Evolutionary conservation across 1,140 invertebrate genomes (phyloP), one percentile per base, ranked within the genome.

Genomic region (Pogonus chalceus): DNA sequence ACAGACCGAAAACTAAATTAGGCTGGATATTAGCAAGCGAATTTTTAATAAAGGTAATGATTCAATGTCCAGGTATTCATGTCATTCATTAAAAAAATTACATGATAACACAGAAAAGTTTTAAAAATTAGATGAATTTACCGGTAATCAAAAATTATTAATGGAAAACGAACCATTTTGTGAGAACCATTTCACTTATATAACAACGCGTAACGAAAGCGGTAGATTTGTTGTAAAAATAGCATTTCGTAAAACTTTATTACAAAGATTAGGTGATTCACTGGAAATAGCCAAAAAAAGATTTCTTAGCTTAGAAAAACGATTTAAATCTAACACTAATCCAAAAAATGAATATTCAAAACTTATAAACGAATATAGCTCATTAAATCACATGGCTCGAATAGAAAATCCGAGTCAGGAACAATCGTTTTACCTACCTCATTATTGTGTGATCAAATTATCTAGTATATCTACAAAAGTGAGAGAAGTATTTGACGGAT

Each of bases 371-470:
- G 64, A 67, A 52, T 72, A 65, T 50, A 18, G 65, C 12, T 52
- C 62, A 1, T 54, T 66, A 4, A 63, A 62, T 4, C 67, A 72
- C 55, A 67, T 71, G 59, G 58, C 55, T n/a, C 39, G 62, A 67
- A 53, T 55, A 66, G 35, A 65, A 56, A 26, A 54, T 62, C 1
- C 53, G n/a, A n/a, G 62, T 7, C 26, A 31, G n/a, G 23, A 52
- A 37, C 7, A 31, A 49, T 2, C 2, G 21, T 65, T 69, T 59
- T 68, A 70, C 51, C 23, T 74, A 14, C 69, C 71, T 2, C 71
- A 75, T 60, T 69, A 71, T 31, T 50, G 46, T 2, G 69, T 74
- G 0, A 35, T 63, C 12, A 51, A 59, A n/a, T 58, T 62, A 46
- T 35, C 58, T n/a, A 64, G 59, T 39, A 49, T 48, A 3, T 67